Percentiles rank a stretch among this genome's conserved stretches.
Conservation (phyloP, 2,797 vertebrate species). For the Peromyscus attwateri region DNA sequence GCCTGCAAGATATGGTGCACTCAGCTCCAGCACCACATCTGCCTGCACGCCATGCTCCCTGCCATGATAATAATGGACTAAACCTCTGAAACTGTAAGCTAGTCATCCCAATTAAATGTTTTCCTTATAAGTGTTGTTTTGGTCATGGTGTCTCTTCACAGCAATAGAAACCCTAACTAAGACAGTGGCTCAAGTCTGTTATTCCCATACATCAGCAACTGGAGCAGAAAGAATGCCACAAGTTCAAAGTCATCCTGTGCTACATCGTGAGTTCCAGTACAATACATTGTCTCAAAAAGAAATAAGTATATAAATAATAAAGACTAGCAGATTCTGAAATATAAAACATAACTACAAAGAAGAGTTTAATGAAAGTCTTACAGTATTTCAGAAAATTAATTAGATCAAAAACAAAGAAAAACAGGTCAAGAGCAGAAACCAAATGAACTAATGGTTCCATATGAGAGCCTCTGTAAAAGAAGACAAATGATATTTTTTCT, state of each 20-base stretch:
- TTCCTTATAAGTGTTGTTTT: neutral
- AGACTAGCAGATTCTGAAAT: constrained; percentile 46
- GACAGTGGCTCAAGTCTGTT: neutral
- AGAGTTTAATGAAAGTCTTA: constrained; percentile 42
- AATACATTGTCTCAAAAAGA: neutral
- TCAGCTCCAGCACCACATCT: neutral
- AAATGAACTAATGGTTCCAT: constrained; percentile 39
- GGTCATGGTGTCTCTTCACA: neutral
- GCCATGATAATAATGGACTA: neutral
- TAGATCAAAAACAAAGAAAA: constrained; percentile 50
- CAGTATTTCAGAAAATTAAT: constrained; percentile 28
- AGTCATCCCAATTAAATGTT: neutral
- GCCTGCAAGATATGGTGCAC: neutral
- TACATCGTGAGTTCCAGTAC: neutral
- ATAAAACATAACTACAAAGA: constrained; percentile 52
- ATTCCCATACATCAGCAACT: neutral
- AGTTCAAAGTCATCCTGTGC: neutral
- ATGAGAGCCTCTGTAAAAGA: neutral
- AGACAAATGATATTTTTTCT: neutral
- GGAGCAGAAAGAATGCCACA: neutral
- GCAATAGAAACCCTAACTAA: neutral
- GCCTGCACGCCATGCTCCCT: neutral
- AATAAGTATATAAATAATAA: neutral
- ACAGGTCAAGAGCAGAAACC: constrained; percentile 41
- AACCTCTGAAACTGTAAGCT: neutral